These are phyloP conservation scores for Acleris literana DNA, from an alignment of 2,888 invertebrate species.

Conservation along the genomic window DNA sequence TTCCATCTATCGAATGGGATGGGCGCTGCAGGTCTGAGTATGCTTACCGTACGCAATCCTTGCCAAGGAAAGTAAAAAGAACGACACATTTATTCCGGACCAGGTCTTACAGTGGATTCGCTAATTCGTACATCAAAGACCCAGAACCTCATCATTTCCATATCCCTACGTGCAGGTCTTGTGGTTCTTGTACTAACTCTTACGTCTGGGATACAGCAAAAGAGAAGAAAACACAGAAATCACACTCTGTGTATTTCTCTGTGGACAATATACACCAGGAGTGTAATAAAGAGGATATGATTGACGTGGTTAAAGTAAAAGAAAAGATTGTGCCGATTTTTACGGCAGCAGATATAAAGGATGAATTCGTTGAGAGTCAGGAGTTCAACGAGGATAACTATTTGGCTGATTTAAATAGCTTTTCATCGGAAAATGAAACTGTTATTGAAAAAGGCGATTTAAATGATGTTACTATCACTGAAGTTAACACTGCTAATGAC, in stretches of 20 bases:
- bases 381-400: conserved; percentile 77
- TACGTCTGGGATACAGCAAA: conserved; percentile 56
- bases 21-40: conserved; percentile 59
- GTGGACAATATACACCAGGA: conserved; percentile 63
- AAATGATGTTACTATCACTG: conserved; percentile 35
- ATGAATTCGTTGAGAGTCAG: conserved; percentile 72
- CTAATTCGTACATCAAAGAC: conserved; percentile 66
- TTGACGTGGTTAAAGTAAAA: conserved; percentile 55
- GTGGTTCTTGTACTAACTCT: conserved; percentile 55
- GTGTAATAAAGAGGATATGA: conserved; percentile 46
- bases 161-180: conserved; percentile 66
- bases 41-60: conserved; percentile 56
- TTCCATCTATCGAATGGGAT: conserved; percentile 74
- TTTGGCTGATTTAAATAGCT: conserved; percentile 64
- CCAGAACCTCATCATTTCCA: conserved; percentile 74
- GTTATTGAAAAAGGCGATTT: conserved; percentile 52
- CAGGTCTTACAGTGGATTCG: conserved; percentile 70
- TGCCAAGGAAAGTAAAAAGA: conserved; percentile 52
- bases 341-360: conserved; percentile 51
- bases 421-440: conserved; percentile 62
- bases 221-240: conserved; percentile 45
- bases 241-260: conserved; percentile 55
- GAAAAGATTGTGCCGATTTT: conserved; percentile 56
- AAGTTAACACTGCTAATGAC: conserved; percentile 31
- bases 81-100: conserved; percentile 61